These are phyloP conservation scores for Vidua macroura DNA, from an alignment of 2,113 vertebrate species.

Conservation along the genomic window DNA sequence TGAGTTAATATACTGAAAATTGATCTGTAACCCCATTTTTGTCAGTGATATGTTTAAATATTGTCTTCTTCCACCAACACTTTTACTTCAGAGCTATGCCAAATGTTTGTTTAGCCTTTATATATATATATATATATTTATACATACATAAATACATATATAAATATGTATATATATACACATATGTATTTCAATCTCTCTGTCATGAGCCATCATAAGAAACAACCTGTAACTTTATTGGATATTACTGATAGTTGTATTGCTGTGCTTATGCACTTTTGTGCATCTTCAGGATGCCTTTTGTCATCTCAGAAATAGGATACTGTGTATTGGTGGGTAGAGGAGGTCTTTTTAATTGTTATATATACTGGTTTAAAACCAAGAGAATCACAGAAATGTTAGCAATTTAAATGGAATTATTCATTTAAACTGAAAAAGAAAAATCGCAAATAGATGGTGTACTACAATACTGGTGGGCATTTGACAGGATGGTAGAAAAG, in stretches of 20 bases:
- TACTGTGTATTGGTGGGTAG: background rate
- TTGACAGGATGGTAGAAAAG: background rate
- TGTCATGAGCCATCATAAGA: background rate
- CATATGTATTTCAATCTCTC: background rate
- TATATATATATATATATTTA: no score
- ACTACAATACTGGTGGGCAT: background rate
- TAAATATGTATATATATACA: fast-evolving
- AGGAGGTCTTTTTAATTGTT: background rate
- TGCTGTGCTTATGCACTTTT: background rate
- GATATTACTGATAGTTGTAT: background rate
- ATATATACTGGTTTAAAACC: fast-evolving
- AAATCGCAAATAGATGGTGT: background rate
- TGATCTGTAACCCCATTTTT: background rate
- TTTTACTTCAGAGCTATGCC: background rate
- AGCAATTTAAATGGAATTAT: background rate
- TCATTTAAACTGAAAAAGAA: background rate
- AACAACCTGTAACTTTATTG: background rate
- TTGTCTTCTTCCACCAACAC: background rate
- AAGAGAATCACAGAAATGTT: background rate
- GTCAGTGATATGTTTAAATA: background rate
- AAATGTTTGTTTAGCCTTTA: background rate
- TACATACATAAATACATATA: background rate
- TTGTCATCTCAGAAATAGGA: background rate
- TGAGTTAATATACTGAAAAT: background rate
- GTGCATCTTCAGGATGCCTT: background rate